phyloP scores from a whole-genome alignment of 2,797 vertebrate species.

The Arremon brunneinucha region DNA sequence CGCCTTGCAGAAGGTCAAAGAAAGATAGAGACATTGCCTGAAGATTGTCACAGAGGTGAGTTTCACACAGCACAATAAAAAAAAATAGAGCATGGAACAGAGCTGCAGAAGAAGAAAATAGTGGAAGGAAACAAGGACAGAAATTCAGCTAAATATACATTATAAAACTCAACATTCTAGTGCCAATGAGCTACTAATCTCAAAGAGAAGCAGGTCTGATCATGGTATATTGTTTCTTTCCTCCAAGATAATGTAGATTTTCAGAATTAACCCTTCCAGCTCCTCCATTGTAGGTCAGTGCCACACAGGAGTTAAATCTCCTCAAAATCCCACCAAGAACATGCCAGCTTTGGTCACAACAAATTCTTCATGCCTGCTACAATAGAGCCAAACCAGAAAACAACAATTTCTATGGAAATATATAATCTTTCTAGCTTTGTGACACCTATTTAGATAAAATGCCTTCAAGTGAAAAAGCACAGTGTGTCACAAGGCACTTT shows the following conservation, averaged over 20 bases:
- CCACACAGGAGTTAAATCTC: background rate
- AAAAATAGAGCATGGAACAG: accelerated
- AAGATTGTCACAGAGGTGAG: background rate
- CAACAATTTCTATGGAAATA: background rate
- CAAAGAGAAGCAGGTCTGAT: background rate
- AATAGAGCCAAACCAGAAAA: background rate
- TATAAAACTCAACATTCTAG: background rate
- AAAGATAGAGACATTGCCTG: background rate
- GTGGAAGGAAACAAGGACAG: background rate
- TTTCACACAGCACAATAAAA: background rate
- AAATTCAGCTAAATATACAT: background rate
- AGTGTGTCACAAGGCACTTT: background rate
- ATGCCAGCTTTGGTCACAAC: background rate
- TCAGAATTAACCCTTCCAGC: background rate
- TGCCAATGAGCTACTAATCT: background rate
- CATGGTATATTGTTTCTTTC: background rate
- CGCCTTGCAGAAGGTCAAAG: background rate
- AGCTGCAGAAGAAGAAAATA: background rate
- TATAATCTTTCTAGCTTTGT: background rate
- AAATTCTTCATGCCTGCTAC: background rate
- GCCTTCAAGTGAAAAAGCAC: background rate
- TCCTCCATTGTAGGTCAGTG: background rate
- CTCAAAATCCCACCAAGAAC: background rate
- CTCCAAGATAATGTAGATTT: background rate
- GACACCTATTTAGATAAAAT: background rate